Conservation (phyloP, 2,113 vertebrate genomes). For the Lepisosteus osseus region DNA sequence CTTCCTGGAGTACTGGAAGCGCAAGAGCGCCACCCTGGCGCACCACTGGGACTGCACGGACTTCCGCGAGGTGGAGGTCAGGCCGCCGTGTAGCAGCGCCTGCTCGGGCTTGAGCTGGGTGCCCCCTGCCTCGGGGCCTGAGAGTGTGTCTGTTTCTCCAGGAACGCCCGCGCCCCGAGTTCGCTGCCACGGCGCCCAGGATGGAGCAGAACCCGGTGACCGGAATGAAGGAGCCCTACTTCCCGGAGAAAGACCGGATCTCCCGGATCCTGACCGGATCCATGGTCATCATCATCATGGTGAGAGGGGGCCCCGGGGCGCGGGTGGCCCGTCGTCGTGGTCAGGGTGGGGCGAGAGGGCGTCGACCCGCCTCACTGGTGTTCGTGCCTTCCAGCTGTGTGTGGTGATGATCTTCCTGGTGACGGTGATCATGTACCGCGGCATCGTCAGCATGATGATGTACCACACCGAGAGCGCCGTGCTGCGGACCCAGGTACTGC, state of each 20-base stretch:
- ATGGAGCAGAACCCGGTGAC: conserved; percentile 74
- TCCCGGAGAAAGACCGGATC: conserved; percentile 55
- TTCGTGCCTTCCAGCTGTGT: conserved; percentile 53
- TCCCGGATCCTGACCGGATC: conserved; percentile 69
- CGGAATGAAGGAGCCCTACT: conserved; percentile 72
- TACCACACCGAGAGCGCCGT: conserved; percentile 65
- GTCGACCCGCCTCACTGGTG: not conserved
- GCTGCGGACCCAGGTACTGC: conserved; percentile 66
- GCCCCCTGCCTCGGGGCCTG: not conserved
- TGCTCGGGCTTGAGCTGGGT: too few relatives aligned
- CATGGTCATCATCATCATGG: conserved; percentile 74
- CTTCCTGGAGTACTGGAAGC: conserved; percentile 76
- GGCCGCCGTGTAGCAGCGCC: not conserved
- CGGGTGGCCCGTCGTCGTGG: not conserved
- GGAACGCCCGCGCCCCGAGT: conserved; percentile 68
- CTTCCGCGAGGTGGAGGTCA: conserved; percentile 73
- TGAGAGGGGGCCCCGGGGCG: conserved; percentile 38
- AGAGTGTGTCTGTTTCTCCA: conserved; percentile 18
- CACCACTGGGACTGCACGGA: conserved; percentile 77
- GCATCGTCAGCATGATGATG: conserved; percentile 71
- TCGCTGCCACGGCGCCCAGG: conserved; percentile 63
- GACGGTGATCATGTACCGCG: conserved; percentile 72
- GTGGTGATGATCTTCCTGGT: conserved; percentile 75
- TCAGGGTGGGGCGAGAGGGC: too few relatives aligned
- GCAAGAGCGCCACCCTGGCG: conserved; percentile 69